Base-by-base conservation (phyloP, 2,797 vertebrate species). In the Sebastes dallii region DNA sequence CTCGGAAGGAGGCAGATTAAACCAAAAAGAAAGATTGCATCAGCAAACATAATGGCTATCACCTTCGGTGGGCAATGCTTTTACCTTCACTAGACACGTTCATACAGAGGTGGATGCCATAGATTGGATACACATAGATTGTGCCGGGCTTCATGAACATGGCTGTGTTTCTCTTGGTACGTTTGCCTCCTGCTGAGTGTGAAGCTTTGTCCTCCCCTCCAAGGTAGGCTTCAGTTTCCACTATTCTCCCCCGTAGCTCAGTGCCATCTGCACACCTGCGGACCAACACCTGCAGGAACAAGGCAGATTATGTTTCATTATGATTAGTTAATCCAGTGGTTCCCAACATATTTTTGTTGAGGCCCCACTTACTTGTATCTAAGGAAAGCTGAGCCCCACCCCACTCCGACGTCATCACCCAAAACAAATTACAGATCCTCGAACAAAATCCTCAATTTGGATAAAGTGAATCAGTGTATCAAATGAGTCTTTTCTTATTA, bases 121-220 rank as follows among this genome's bases (percentile, higher is more conserved):
- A 99, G 91, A 99, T 98, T 69, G 97, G 84, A 83, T 99, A 99
- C 14, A 99, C 98, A 0, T 99, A 99, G 64, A 99, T 94, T 6
- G 98, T 99, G 55, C 98, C 98, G 0, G 99, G 97, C 71, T 94
- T 95, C 99, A 99, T 99, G 92, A 97, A 99, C 99, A 99, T 99
- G 3, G 97, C 97, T 0, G 92, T 86, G 29, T 99, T 99, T 18
- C 98, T 96, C 11, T 96, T 82, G 0, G 98, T 99, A 84, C 95
- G 96, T 88, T 96, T 97, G 61, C 99, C 98, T 4, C 98, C 97
- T 14, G 95, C 96, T 0, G 99, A 99, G 87, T 99, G 99, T 16
- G 98, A 99, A 1, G 99, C 99, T 80, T 95, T 94, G 88, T 99
- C 99, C 25, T 98, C 97, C 1, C 98, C 97, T 32, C 98, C 98